Evolutionary conservation across 2,113 vertebrate genomes (phyloP).

Genomic region (Pycnonotus jocosus): DNA sequence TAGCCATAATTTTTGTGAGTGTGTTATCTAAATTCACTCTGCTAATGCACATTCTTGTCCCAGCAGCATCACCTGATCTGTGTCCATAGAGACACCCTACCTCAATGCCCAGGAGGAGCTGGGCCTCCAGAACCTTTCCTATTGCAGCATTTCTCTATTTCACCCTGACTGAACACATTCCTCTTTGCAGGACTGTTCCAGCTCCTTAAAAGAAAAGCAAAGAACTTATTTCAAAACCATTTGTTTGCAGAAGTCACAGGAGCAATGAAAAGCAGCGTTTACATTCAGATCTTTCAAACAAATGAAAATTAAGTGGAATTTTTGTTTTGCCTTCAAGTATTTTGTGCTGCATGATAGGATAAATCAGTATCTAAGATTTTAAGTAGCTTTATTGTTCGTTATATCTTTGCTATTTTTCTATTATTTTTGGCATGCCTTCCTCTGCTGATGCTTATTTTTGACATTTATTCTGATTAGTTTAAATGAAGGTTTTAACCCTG

Average conservation of each 20-base stretch:
- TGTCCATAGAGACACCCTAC: neutral
- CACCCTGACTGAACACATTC: neutral
- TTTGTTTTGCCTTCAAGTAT: neutral
- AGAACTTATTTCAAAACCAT: neutral
- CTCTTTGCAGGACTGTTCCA: neutral
- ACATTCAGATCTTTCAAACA: neutral
- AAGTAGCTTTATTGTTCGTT: neutral
- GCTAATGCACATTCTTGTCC: rapidly evolving
- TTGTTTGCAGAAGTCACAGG: neutral
- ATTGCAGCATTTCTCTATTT: neutral
- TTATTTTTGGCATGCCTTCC: neutral
- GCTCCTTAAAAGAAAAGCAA: neutral
- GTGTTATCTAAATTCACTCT: neutral
- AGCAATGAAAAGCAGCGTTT: neutral
- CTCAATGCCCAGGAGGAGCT: neutral
- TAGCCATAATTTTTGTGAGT: neutral
- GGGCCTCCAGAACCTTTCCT: neutral
- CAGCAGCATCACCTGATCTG: neutral
- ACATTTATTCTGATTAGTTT: constrained; percentile 18
- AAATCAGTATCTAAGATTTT: neutral
- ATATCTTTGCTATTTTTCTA: neutral
- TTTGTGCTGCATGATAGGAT: neutral
- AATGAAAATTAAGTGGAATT: neutral
- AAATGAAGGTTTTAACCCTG: constrained; percentile 20
- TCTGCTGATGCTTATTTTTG: neutral